Evolutionary conservation across 2,888 invertebrate species (phyloP).

Genomic region (Rotaria sp.): DNA sequence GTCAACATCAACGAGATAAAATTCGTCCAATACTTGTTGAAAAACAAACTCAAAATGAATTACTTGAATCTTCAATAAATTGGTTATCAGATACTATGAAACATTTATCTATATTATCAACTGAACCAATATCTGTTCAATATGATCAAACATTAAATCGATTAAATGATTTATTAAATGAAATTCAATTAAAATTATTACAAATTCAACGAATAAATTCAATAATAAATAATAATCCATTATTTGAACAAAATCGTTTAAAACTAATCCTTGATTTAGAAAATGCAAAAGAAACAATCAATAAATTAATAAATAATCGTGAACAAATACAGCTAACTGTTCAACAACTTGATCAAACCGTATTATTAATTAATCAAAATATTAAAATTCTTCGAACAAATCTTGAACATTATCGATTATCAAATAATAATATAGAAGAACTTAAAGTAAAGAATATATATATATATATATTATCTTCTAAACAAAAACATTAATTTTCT

Average conservation of each 20-base stretch:
- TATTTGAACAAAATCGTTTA: background rate
- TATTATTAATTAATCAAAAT: background rate
- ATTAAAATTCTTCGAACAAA: background rate
- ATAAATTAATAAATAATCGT: background rate
- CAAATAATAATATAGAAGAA: background rate
- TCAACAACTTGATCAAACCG: background rate
- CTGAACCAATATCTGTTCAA: background rate
- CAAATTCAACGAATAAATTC: background rate
- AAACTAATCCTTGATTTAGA: background rate
- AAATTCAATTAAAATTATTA: background rate
- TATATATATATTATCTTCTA: too few relatives aligned
- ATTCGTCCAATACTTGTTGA: background rate
- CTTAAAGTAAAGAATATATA: background rate
- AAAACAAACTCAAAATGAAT: background rate
- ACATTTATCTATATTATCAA: background rate
- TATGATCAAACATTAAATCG: conserved; percentile 18
- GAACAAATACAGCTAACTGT: background rate
- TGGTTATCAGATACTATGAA: background rate
- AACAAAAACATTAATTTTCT: too few relatives aligned
- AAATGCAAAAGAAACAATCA: background rate
- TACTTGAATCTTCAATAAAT: background rate
- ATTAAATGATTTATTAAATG: background rate
- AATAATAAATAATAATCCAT: background rate
- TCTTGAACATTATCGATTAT: conserved; percentile 1
- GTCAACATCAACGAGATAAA: background rate